A percentile compares a stretch with the other conserved stretches of the same genome.
These are phyloP conservation scores for Anguilla marmorata DNA, from an alignment of 2,797 vertebrate genomes.

Conservation along the genomic window DNA sequence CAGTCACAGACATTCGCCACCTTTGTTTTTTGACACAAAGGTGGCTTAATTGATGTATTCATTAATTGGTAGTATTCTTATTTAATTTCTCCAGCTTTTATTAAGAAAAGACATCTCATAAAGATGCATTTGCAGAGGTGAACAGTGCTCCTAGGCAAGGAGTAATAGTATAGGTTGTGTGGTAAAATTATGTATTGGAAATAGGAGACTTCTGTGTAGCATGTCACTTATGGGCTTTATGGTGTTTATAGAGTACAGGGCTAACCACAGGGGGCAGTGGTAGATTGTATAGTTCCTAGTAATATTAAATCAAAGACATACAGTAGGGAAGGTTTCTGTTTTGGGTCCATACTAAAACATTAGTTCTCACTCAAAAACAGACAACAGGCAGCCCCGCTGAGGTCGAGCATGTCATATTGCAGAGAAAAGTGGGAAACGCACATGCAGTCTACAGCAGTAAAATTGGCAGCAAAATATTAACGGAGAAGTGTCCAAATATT, in stretches of 20 bases:
- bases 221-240: too few relatives aligned
- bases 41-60: not conserved
- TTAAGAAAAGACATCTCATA: not conserved
- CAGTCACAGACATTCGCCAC: too few relatives aligned
- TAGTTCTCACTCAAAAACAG: not conserved
- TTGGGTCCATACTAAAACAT: not conserved
- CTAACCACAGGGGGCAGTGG: not conserved
- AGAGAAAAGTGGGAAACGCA: not conserved
- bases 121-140: not conserved
- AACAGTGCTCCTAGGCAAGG: not conserved
- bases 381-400: not conserved
- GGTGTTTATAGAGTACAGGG: not conserved
- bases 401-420: not conserved
- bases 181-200: not conserved
- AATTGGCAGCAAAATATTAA: not conserved
- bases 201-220: not conserved
- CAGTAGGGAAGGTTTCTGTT: not conserved
- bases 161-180: not conserved
- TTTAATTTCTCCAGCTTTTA: not conserved
- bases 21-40: not conserved
- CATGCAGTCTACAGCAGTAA: not conserved
- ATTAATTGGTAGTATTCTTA: constrained; percentile 19
- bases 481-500: not conserved
- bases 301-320: not conserved
- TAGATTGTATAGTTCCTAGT: not conserved